Base-by-base conservation (phyloP, 2,888 invertebrate genomes). In the Platerodrilus igneus region DNA sequence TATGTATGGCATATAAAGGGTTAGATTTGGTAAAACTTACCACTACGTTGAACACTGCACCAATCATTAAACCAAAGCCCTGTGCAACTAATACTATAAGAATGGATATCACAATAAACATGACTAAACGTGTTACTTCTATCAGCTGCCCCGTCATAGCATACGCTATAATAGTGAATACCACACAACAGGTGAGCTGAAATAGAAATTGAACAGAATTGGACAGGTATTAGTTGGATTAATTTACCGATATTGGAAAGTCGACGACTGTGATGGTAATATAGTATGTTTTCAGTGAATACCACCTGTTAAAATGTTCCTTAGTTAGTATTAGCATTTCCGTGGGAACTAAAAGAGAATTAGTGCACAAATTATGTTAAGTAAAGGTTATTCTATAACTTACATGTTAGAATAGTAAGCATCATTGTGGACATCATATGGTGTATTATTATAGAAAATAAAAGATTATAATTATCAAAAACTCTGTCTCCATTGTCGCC, bases 361-460 rank as follows among this genome's bases (percentile, higher is more conserved):
- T n/a, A n/a, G n/a, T n/a, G 6, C 23, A 18, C n/a, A 15, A 17
- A 23, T 19, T 6, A 19, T 19, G 7, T 5, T 6, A 17, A 25
- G 15, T 43, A 26, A 28, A 30, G 8, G 46, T 31, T 37, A 17
- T 32, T 19, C 9, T 14, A 33, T 14, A 32, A 75, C 84, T 77
- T 69, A 89, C 89, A 89, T 7, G 88, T 89, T 18, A 90, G 74
- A 45, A 89, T 85, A 1, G 88, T 89, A 11, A 90, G 72, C 89
- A 90, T 89, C 87, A 89, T 89, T 0, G 88, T 85, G 2, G 87
- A 83, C 85, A 89, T 87, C 75, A 88, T 91, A 57, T 92, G 86
- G 67, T 95, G 94, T 75, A 95, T 87, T 41, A 94, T 75, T 54
- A 92, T 87, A 18, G 92, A 86, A 68, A 95, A 95, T 6, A 94